Evolutionary conservation across 2,797 vertebrate genomes (phyloP), one percentile per base, ranked within the genome.

Genomic region (Hypotaenidia philippensis): DNA sequence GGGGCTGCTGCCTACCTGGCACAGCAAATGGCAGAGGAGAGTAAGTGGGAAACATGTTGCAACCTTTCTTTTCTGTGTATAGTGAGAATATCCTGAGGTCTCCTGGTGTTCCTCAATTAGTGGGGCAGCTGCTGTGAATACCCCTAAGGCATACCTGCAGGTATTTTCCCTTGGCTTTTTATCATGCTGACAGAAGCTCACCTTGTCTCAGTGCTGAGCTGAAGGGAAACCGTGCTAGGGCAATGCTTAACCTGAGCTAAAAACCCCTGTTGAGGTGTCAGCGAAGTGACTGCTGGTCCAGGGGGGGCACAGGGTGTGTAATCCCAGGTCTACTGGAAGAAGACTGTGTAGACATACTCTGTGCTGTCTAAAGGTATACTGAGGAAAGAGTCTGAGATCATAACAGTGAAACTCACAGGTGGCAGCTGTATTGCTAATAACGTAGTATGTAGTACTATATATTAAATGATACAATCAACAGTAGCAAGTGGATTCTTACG

Each of bases 391-490:
- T 50, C 52, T 27, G 41, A 86, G 29, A 74, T 26, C 8, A 20
- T 1, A 4, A 78, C 22, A 61, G 66, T 45, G 50, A 78, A 83
- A 68, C 15, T 72, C 61, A 41, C 50, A 87, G 36, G 32, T n/a
- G 6, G 50, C 38, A 87, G 41, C 36, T 52, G 34, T 55, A 26
- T 79, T 90, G 65, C 0, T 0, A 90, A 69, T 83, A 92, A 34
- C 82, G 44, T 1, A 69, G 61, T 53, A 32, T 26, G 49, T 52
- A 89, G 38, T 68, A 45, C 31, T 44, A 16, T 66, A 55, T 90
- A 36, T 84, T 94, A 91, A 94, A 81, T 78, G 65, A 76, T 78
- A 38, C 52, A 82, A 84, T 83, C 72, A 84, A 38, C 79, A 88
- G 61, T 41, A 76, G 59, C 65, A 86, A 80, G 60, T 64, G 57